Evolutionary conservation across 1,140 invertebrate species (phyloP).

Genomic region (Drosophila orena): DNA sequence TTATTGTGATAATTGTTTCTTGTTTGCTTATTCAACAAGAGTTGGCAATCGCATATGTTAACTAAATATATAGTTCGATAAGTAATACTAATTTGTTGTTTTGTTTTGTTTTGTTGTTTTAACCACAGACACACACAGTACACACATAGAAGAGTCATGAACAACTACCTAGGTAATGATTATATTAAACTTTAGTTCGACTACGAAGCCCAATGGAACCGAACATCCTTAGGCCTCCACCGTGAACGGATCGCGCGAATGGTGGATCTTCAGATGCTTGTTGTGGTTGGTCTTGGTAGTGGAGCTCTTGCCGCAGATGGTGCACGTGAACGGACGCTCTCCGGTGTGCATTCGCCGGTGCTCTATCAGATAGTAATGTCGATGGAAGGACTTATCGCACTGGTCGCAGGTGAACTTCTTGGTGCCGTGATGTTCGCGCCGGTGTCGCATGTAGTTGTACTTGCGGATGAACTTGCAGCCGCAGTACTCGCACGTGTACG

Average conservation of each 20-base stretch:
- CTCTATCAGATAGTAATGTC: constrained; percentile 94
- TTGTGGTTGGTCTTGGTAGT: constrained; percentile 95
- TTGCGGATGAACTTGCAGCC: constrained; percentile 97
- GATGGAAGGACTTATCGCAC: constrained; percentile 94
- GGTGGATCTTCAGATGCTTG: constrained; percentile 94
- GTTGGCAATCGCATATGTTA: constrained; percentile 74
- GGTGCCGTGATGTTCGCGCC: constrained; percentile 94
- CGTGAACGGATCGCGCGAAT: constrained; percentile 93
- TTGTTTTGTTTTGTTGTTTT: constrained; percentile 52
- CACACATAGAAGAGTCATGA: constrained; percentile 79
- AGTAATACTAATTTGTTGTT: constrained; percentile 79
- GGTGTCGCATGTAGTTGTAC: constrained; percentile 95
- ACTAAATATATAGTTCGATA: constrained; percentile 63
- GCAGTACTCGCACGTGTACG: constrained; percentile 96
- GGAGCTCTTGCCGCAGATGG: constrained; percentile 94
- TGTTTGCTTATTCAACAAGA: constrained; percentile 49
- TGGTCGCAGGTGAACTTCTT: constrained; percentile 95
- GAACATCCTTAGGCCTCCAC: constrained; percentile 89
- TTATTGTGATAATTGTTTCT: constrained; percentile 66
- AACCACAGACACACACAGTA: constrained; percentile 75
- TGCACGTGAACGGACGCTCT: constrained; percentile 92
- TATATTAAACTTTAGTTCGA: constrained; percentile 68
- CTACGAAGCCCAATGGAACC: constrained; percentile 10
- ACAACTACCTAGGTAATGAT: constrained; percentile 76
- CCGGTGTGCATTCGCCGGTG: constrained; percentile 93